These are phyloP conservation scores for Poicephalus meyeri DNA, from an alignment of 2,113 vertebrate genomes.

Conservation along the genomic window DNA sequence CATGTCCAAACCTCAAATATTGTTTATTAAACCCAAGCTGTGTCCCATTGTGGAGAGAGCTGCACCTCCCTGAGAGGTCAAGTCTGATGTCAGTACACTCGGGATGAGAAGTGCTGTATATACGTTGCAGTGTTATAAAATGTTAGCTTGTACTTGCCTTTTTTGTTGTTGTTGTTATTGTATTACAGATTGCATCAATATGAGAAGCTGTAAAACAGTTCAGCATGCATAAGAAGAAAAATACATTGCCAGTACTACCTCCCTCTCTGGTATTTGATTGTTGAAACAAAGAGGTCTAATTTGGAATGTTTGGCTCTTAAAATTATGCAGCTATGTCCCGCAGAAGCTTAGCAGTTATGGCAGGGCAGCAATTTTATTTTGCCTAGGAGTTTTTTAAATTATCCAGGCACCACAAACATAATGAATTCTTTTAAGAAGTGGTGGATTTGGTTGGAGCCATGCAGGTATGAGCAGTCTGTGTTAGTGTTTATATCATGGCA, in stretches of 20 bases:
- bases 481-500: background rate
- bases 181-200: background rate
- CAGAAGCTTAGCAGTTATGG: constrained; percentile 18
- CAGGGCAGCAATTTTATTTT: constrained; percentile 28
- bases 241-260: background rate
- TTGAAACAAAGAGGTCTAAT: constrained; percentile 18
- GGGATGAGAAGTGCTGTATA: background rate
- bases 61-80: background rate
- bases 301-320: constrained; percentile 32
- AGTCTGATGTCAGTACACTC: background rate
- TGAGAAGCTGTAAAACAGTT: background rate
- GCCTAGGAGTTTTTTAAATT: constrained; percentile 22
- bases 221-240: background rate
- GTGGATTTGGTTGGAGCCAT: background rate
- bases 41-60: background rate
- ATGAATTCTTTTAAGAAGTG: background rate
- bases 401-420: background rate
- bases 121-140: background rate
- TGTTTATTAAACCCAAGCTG: background rate
- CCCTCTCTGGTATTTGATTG: background rate
- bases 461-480: background rate
- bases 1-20: background rate
- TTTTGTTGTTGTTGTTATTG: background rate
- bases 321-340: constrained; percentile 18
- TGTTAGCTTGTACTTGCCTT: background rate